Conservation (phyloP, 2,797 vertebrate genomes). For the Falco novaeseelandiae region DNA sequence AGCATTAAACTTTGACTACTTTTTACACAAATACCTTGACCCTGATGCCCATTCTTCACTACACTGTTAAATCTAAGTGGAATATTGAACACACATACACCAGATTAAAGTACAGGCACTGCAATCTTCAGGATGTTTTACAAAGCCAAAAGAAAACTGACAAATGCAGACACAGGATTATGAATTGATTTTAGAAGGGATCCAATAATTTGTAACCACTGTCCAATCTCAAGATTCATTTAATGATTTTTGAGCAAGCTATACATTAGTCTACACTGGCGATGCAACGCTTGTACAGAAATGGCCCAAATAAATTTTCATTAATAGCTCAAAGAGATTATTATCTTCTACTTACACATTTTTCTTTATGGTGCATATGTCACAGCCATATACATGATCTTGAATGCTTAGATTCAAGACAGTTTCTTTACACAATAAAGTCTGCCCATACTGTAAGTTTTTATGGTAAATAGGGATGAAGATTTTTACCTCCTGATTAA, state of each 20-base stretch:
- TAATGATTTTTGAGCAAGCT: not conserved
- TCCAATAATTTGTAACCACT: not conserved
- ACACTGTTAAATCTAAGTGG: not conserved
- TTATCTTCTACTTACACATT: not conserved
- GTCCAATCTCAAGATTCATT: not conserved
- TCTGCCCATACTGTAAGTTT: not conserved
- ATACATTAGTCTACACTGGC: not conserved
- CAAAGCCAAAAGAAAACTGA: not conserved
- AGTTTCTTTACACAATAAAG: not conserved
- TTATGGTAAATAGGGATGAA: slow-evolving; percentile 4
- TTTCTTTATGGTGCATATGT: not conserved
- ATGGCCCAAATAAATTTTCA: not conserved
- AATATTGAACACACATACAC: not conserved
- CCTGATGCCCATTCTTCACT: not conserved
- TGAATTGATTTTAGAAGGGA: not conserved
- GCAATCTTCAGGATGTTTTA: not conserved
- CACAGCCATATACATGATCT: not conserved
- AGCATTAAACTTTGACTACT: not conserved
- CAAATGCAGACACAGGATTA: not conserved
- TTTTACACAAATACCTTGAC: not conserved
- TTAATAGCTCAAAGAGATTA: not conserved
- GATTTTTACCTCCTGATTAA: not conserved
- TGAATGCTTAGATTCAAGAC: not conserved
- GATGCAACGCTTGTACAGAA: not conserved
- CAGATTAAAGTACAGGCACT: not conserved